These are phyloP conservation scores for Cephalopterus ornatus DNA, from an alignment of 2,113 vertebrate genomes.

Conservation along the genomic window DNA sequence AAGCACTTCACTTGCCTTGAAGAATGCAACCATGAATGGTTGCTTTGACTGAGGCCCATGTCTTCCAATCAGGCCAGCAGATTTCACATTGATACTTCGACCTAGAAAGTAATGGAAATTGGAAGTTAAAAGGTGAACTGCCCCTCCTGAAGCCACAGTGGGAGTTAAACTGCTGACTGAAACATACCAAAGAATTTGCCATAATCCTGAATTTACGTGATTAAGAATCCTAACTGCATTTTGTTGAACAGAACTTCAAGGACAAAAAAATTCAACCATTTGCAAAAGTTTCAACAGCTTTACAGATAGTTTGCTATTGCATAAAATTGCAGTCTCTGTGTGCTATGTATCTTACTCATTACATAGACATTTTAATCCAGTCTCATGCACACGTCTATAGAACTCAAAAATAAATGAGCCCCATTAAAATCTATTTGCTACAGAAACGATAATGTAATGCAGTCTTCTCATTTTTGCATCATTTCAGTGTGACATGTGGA, in stretches of 20 bases:
- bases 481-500: not conserved
- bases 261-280: not conserved
- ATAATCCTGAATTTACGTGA: not conserved
- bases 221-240: not conserved
- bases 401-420: not conserved
- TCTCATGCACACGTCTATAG: not conserved
- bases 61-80: constrained; percentile 92
- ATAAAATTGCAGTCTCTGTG: not conserved
- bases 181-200: not conserved
- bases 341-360: not conserved
- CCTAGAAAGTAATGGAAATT: constrained; percentile 73
- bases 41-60: constrained; percentile 96
- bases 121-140: not conserved
- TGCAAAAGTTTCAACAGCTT: not conserved
- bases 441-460: not conserved
- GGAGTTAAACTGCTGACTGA: not conserved
- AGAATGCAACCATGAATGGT: constrained; percentile 97
- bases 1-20: constrained; percentile 96
- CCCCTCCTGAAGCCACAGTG: not conserved
- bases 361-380: not conserved
- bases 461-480: not conserved
- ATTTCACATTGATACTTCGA: constrained; percentile 92
- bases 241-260: not conserved
- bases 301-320: not conserved
- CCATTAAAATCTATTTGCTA: not conserved